These are phyloP conservation scores for Macrochelys suwanniensis DNA, from an alignment of 2,797 vertebrate species.

Conservation along the genomic window DNA sequence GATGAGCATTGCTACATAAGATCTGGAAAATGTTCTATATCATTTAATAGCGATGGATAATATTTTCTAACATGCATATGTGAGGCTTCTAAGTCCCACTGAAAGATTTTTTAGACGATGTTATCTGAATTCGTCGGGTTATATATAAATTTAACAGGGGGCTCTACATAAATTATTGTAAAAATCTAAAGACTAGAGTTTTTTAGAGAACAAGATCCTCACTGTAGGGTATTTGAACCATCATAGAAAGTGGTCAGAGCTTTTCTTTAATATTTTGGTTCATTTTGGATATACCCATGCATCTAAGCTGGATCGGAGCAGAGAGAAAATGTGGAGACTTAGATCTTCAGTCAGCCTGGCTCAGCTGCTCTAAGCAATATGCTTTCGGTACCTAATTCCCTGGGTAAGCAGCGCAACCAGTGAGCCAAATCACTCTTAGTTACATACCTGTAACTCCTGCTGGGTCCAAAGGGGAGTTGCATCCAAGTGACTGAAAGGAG, in stretches of 20 bases:
- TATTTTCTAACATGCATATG: neutral
- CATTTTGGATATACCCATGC: neutral
- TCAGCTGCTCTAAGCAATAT: neutral
- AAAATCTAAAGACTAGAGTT: neutral
- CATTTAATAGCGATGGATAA: neutral
- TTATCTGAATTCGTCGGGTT: neutral
- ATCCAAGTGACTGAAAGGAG: neutral
- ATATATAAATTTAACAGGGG: neutral
- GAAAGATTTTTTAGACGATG: neutral
- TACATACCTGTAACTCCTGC: neutral
- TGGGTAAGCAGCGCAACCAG: neutral
- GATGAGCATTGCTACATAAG: neutral
- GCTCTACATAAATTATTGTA: neutral
- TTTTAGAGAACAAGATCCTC: neutral
- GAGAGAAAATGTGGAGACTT: neutral
- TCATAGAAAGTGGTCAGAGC: neutral
- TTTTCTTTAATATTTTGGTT: conserved; percentile 18
- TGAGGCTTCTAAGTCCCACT: neutral
- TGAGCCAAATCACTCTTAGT: neutral
- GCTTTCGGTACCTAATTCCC: neutral
- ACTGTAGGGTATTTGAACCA: neutral
- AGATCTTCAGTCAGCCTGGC: neutral
- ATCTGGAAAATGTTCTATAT: neutral
- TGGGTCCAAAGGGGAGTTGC: neutral
- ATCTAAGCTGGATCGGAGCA: neutral